These are phyloP conservation scores for Aphaenogaster ashmeadi DNA, from an alignment of 1,140 invertebrate genomes.

Conservation along the genomic window DNA sequence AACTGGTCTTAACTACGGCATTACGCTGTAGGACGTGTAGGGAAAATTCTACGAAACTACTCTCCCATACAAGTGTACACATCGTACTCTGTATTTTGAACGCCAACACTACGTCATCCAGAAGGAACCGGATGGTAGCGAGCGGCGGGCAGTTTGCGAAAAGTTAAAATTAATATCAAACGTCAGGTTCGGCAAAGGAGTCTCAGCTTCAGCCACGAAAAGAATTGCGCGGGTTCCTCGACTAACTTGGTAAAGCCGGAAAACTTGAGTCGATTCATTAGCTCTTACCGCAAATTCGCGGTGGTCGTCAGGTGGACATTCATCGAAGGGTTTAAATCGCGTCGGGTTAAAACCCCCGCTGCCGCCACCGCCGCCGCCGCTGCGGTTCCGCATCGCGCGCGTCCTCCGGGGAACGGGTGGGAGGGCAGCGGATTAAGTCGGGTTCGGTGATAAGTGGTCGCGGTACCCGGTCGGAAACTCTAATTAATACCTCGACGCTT, in stretches of 20 bases:
- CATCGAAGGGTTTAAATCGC: constrained; percentile 78
- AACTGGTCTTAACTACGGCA: constrained; percentile 7
- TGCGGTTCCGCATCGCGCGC: constrained; percentile 52
- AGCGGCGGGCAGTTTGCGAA: not conserved
- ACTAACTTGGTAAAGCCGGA: constrained; percentile 31
- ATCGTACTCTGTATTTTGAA: not conserved
- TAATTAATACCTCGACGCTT: constrained; percentile 87
- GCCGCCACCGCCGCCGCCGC: not conserved
- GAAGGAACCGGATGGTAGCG: not conserved
- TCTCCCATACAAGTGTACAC: not conserved
- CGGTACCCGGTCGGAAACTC: constrained; percentile 85
- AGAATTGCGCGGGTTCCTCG: constrained; percentile 1
- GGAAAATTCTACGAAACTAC: not conserved
- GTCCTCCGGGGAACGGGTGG: constrained; percentile 26
- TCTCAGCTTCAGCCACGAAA: not conserved
- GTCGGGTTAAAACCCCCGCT: constrained; percentile 63
- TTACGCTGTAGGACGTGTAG: not conserved
- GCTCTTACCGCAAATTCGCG: constrained; percentile 44
- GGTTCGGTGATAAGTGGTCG: constrained; percentile 86
- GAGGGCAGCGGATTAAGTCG: constrained; percentile 75
- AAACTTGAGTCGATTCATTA: constrained; percentile 52
- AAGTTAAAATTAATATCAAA: constrained; percentile 51
- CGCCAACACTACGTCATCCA: not conserved
- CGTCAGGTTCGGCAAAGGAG: not conserved
- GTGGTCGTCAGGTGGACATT: constrained; percentile 67